phyloP scores from a whole-genome alignment of 2,888 invertebrate species.

The Baccha elongata region DNA sequence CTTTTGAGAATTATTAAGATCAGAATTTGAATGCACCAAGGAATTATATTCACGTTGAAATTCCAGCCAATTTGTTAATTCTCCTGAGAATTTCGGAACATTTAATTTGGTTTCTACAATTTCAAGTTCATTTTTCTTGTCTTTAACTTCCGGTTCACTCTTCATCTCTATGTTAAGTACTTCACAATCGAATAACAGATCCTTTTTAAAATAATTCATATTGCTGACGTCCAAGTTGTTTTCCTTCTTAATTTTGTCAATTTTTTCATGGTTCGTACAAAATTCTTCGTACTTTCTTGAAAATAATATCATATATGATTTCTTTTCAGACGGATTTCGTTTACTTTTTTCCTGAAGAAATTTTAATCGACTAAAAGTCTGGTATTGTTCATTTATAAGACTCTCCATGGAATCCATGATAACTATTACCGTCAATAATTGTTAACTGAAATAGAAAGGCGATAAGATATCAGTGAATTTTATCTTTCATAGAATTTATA shows the following conservation, averaged over 20 bases:
- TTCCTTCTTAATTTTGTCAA: background rate
- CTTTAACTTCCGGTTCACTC: too few relatives aligned
- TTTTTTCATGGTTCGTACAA: background rate
- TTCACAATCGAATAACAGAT: background rate
- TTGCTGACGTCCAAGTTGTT: background rate
- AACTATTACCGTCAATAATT: too few relatives aligned
- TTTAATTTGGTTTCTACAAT: background rate
- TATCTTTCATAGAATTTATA: too few relatives aligned
- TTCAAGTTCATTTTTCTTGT: background rate
- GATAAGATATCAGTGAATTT: too few relatives aligned
- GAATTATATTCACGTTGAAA: background rate
- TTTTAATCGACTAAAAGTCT: background rate
- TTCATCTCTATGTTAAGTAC: background rate
- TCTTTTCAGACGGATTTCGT: background rate
- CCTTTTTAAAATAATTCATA: background rate
- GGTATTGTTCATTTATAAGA: background rate
- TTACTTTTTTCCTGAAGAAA: background rate
- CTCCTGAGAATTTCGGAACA: background rate
- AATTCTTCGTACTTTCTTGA: background rate
- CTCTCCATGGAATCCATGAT: too few relatives aligned
- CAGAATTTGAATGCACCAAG: background rate
- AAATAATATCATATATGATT: background rate
- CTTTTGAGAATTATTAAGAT: background rate
- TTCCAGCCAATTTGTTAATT: background rate
- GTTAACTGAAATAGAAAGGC: too few relatives aligned